Evolutionary conservation across 2,888 invertebrate genomes (phyloP).

Genomic region (Lasioglossum figueresi): DNA sequence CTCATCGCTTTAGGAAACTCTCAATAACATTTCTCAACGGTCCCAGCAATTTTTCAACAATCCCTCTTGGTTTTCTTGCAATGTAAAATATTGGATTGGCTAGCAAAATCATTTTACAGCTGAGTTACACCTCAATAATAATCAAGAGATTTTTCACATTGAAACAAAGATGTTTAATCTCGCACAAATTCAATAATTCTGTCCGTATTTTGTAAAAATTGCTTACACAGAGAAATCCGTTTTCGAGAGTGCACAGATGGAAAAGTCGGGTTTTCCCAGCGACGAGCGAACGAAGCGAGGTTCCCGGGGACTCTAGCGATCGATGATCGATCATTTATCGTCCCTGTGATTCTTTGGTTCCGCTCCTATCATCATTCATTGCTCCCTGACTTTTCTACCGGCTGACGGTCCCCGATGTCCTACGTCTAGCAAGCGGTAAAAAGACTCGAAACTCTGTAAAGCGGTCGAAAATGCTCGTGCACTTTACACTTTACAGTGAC

Average conservation of each 20-base stretch:
- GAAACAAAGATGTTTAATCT: background rate
- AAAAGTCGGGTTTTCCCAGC: conserved; percentile 1
- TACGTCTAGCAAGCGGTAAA: conserved; percentile 43
- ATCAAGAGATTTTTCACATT: background rate
- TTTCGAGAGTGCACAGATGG: background rate
- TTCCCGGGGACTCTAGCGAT: background rate
- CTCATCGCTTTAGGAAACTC: background rate
- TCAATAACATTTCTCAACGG: background rate
- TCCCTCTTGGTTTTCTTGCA: background rate
- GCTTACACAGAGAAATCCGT: background rate
- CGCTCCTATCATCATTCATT: background rate
- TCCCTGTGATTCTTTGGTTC: background rate
- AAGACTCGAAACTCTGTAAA: conserved; percentile 68
- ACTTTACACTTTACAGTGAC: conserved; percentile 27
- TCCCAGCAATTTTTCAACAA: background rate
- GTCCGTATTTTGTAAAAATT: background rate
- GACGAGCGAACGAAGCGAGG: background rate
- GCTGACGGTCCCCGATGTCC: conserved; percentile 20
- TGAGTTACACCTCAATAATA: background rate
- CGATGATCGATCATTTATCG: background rate
- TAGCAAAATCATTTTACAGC: background rate
- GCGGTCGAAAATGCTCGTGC: conserved; percentile 66
- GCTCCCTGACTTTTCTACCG: conserved; percentile 18
- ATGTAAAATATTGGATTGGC: background rate
- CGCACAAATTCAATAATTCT: background rate